A percentile compares a stretch with the other conserved stretches of the same genome.
These are phyloP conservation scores for Zaprionus inermis DNA, from an alignment of 1,140 invertebrate genomes.

Conservation along the genomic window DNA sequence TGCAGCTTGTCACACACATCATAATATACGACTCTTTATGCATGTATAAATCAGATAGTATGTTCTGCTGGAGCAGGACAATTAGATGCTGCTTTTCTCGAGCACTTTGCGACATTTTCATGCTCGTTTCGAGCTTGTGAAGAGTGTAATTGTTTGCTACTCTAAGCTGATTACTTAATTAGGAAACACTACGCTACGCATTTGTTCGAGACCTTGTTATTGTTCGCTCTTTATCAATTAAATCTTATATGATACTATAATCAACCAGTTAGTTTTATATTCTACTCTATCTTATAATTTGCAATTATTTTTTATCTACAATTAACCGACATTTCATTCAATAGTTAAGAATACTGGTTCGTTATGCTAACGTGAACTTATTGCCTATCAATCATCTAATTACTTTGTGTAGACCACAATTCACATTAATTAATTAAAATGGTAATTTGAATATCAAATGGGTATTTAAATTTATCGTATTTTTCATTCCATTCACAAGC, in stretches of 20 bases:
- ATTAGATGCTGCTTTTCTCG: background rate
- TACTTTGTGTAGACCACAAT: background rate
- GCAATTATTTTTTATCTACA: background rate
- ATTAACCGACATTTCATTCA: background rate
- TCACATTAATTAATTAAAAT: background rate
- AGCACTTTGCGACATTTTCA: background rate
- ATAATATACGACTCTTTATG: constrained; percentile 28
- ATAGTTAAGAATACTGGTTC: background rate
- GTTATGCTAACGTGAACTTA: background rate
- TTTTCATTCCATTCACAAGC: background rate
- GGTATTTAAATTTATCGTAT: background rate
- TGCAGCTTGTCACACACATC: constrained; percentile 29
- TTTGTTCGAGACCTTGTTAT: background rate
- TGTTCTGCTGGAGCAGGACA: background rate
- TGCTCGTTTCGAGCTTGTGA: background rate
- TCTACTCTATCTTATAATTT: background rate
- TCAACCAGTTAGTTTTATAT: too few relatives aligned
- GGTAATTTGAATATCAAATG: background rate
- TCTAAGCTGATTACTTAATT: background rate
- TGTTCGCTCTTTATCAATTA: background rate
- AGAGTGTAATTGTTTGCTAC: background rate
- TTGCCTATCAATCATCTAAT: background rate
- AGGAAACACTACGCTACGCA: background rate
- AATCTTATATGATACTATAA: background rate
- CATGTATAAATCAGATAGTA: constrained; percentile 17